A percentile compares a stretch with the other conserved stretches of the same genome.
Evolutionary conservation across 2,797 vertebrate species (phyloP).

Genomic region (Rhinogobio ventralis): DNA sequence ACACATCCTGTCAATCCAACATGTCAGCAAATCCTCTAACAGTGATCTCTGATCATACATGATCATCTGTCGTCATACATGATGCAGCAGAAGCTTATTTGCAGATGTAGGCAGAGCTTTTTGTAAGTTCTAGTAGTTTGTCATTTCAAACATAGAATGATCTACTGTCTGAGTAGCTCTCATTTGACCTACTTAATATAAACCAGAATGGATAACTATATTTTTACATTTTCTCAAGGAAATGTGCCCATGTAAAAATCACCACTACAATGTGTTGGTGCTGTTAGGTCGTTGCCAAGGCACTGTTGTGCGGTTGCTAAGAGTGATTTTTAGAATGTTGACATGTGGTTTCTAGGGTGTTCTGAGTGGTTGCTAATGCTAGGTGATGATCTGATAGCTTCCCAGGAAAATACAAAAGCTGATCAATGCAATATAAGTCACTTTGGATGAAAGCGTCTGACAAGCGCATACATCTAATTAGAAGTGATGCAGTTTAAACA

Average conservation of each 20-base stretch:
- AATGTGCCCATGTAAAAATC: neutral
- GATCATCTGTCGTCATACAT: neutral
- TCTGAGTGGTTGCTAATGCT: no score
- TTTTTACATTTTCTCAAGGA: neutral
- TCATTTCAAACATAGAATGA: neutral
- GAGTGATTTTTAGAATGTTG: no score
- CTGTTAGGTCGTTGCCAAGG: neutral
- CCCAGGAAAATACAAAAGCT: neutral
- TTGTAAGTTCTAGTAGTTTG: neutral
- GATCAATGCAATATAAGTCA: neutral
- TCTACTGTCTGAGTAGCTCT: neutral
- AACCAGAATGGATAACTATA: neutral
- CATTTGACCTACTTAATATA: neutral
- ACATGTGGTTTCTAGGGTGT: no score
- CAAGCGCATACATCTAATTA: neutral
- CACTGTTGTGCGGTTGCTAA: no score
- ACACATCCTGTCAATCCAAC: neutral
- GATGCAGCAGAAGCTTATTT: neutral
- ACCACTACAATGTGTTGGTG: neutral
- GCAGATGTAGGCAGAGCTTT: neutral
- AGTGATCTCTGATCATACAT: slow-evolving; percentile 13
- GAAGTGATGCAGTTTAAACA: neutral
- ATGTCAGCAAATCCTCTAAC: neutral
- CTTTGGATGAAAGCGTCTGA: neutral
- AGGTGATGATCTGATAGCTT: no score